phyloP scores from a whole-genome alignment of 2,113 vertebrate genomes.

The Neodontobutis hainanensis region DNA sequence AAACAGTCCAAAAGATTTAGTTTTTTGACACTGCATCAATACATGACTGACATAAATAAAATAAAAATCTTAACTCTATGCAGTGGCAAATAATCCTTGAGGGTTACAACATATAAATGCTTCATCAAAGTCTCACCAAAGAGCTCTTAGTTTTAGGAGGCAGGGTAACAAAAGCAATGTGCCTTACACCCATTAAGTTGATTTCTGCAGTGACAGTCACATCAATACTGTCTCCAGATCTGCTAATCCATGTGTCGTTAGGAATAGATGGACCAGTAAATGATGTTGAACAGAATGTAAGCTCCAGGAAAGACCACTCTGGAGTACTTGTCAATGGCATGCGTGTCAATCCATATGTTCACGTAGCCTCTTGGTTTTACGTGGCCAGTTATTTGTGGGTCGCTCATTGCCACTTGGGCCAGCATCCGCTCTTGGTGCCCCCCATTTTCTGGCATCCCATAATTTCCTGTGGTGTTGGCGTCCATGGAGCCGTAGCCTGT shows the following conservation, averaged over 20 bases:
- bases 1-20: background rate
- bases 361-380: constrained; percentile 86
- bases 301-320: constrained; percentile 94
- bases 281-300: constrained; percentile 95
- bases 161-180: constrained; percentile 71
- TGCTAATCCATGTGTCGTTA: constrained; percentile 63
- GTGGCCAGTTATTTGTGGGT: constrained; percentile 81
- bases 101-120: constrained; percentile 16
- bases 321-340: constrained; percentile 97
- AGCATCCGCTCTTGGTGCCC: constrained; percentile 89
- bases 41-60: background rate
- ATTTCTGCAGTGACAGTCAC: constrained; percentile 13
- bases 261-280: constrained; percentile 98
- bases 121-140: background rate
- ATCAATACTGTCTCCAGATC: background rate
- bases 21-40: background rate
- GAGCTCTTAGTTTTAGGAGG: constrained; percentile 59
- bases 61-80: background rate
- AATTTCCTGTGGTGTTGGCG: constrained; percentile 82
- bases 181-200: constrained; percentile 31
- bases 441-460: constrained; percentile 83
- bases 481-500: constrained; percentile 87
- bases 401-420: constrained; percentile 86
- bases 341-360: constrained; percentile 96
- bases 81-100: background rate